These are phyloP conservation scores for Euwallacea similis DNA, from an alignment of 1,140 invertebrate genomes.

Conservation along the genomic window DNA sequence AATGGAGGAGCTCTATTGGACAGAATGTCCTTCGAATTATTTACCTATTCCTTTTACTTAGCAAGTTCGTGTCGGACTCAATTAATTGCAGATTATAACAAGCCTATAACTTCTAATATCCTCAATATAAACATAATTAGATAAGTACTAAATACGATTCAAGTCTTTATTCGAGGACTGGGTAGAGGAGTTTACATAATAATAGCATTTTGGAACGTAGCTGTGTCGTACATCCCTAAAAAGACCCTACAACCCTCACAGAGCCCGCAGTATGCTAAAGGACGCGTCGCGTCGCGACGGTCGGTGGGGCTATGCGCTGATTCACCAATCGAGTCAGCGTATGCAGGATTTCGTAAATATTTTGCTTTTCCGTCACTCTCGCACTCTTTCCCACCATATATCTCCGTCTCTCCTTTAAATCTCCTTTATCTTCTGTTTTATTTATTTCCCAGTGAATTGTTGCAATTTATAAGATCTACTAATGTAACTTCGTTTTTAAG, in stretches of 20 bases:
- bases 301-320: neutral
- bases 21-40: too few relatives aligned
- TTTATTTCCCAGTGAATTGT: neutral
- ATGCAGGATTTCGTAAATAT: slow-evolving; percentile 29
- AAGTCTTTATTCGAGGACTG: too few relatives aligned
- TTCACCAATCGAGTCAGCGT: slow-evolving; percentile 18
- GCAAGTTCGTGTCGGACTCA: too few relatives aligned
- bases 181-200: too few relatives aligned
- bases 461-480: neutral
- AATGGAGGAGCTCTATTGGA: too few relatives aligned
- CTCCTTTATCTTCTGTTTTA: neutral
- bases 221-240: neutral
- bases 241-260: slow-evolving; percentile 4
- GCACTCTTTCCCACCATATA: slow-evolving; percentile 1
- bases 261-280: slow-evolving; percentile 27
- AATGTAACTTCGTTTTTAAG: too few relatives aligned
- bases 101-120: too few relatives aligned
- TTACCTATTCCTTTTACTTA: too few relatives aligned
- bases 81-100: too few relatives aligned
- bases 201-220: slow-evolving; percentile 5
- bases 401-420: slow-evolving; percentile 2
- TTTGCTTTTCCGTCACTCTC: slow-evolving; percentile 11
- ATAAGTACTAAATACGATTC: too few relatives aligned
- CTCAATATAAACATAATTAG: too few relatives aligned
- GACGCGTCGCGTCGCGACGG: slow-evolving; percentile 23